A percentile compares a stretch with the other conserved stretches of the same genome.
Conservation (phyloP, 2,888 invertebrate species). For the Mystacides longicornis region DNA sequence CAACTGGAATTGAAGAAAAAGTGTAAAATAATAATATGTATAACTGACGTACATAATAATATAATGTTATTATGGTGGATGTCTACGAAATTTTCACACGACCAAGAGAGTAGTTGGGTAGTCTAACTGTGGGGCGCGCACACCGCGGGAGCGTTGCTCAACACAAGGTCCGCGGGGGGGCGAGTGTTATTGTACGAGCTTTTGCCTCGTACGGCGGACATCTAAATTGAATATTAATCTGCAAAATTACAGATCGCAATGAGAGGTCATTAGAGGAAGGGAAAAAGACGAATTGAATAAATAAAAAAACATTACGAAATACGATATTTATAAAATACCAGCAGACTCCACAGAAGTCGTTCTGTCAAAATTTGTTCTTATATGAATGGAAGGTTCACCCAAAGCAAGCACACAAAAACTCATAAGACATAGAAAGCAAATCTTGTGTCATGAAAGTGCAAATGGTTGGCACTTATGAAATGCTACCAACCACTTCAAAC, state of each 20-base stretch:
- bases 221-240: slow-evolving; percentile 16
- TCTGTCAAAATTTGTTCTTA: too few relatives aligned
- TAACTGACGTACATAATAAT: too few relatives aligned
- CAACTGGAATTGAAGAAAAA: too few relatives aligned
- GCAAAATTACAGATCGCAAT: slow-evolving; percentile 14
- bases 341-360: too few relatives aligned
- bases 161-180: background rate
- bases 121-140: background rate
- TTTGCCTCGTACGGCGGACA: slow-evolving; percentile 3
- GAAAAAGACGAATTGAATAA: background rate
- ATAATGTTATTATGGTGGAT: too few relatives aligned
- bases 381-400: too few relatives aligned
- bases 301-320: background rate
- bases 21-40: background rate
- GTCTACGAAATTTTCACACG: slow-evolving; percentile 6
- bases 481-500: too few relatives aligned
- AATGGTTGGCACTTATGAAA: too few relatives aligned
- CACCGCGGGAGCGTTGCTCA: slow-evolving; percentile 5
- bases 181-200: slow-evolving; percentile 2
- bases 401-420: too few relatives aligned
- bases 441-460: too few relatives aligned
- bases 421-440: too few relatives aligned
- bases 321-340: too few relatives aligned
- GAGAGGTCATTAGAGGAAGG: slow-evolving; percentile 11
- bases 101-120: background rate